phyloP scores from a whole-genome alignment of 2,113 vertebrate genomes.

The Melanocharis versteri region DNA sequence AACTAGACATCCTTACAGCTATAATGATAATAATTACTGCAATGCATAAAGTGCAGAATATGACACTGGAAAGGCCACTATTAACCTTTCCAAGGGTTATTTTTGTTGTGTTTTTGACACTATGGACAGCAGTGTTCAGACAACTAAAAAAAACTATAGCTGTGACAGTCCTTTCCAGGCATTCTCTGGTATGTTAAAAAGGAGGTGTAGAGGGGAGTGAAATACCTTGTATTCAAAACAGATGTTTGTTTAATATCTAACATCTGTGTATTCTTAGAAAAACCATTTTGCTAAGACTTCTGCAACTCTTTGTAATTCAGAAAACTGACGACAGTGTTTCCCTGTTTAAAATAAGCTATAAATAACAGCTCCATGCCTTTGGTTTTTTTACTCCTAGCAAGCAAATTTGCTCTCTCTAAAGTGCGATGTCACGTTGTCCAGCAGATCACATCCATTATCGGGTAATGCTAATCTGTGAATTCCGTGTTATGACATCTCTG shows the following conservation, averaged over 20 bases:
- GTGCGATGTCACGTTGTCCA: slow-evolving; percentile 31
- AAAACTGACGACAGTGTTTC: slow-evolving; percentile 63
- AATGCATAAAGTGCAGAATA: slow-evolving; percentile 86
- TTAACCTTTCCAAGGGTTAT: slow-evolving; percentile 89
- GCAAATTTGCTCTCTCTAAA: slow-evolving; percentile 50
- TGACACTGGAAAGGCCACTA: slow-evolving; percentile 92
- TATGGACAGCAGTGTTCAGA: slow-evolving; percentile 73
- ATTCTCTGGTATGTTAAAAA: slow-evolving; percentile 26
- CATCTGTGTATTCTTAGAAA: slow-evolving; percentile 72
- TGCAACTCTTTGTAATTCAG: slow-evolving; percentile 69
- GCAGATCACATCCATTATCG: slow-evolving; percentile 28
- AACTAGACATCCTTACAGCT: slow-evolving; percentile 91
- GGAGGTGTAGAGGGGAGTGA: slow-evolving; percentile 16
- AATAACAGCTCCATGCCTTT: slow-evolving; percentile 21
- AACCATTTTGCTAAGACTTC: slow-evolving; percentile 70
- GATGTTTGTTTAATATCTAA: slow-evolving; percentile 75
- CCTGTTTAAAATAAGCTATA: slow-evolving; percentile 66
- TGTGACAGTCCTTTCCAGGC: slow-evolving; percentile 33
- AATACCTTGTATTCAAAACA: slow-evolving; percentile 70
- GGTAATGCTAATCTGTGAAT: slow-evolving; percentile 17
- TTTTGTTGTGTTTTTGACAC: slow-evolving; percentile 78
- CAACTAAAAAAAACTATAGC: slow-evolving; percentile 71
- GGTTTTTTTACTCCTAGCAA: slow-evolving; percentile 39
- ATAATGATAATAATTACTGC: slow-evolving; percentile 98
- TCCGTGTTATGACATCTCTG: not conserved